Percentiles rank a stretch among this genome's conserved stretches.
phyloP scores from a whole-genome alignment of 1,140 invertebrate genomes.

The Mesaphorura yosii region DNA sequence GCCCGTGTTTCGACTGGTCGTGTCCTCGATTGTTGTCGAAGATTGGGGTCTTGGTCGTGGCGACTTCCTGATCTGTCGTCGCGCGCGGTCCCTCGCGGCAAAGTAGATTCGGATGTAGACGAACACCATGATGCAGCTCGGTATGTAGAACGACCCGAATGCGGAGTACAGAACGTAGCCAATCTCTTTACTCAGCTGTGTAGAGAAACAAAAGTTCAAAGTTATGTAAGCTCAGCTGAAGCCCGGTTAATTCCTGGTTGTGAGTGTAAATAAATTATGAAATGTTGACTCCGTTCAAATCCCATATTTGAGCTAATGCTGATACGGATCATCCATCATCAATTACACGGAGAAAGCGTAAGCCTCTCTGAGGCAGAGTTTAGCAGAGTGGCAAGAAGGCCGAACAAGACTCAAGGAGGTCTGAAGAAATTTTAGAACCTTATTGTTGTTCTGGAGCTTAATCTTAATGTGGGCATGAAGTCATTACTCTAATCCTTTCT shows the following conservation, averaged over 20 bases:
- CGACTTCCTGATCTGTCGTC: conserved; percentile 63
- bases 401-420: conserved; percentile 1
- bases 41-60: conserved; percentile 47
- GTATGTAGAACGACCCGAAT: conserved; percentile 96
- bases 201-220: conserved; percentile 43
- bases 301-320: not conserved
- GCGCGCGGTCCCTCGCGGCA: conserved; percentile 80
- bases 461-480: conserved; percentile 14
- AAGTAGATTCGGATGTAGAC: conserved; percentile 98
- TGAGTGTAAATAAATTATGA: conserved; percentile 12
- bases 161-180: conserved; percentile 97
- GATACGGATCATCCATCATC: conserved; percentile 18
- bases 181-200: conserved; percentile 80
- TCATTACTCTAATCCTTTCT: conserved; percentile 16
- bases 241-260: not conserved
- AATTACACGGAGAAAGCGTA: conserved; percentile 14
- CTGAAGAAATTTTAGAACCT: not conserved
- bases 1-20: conserved; percentile 1
- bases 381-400: too few species aligned
- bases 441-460: conserved; percentile 2
- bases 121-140: conserved; percentile 96
- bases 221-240: too few species aligned
- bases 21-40: conserved; percentile 9
- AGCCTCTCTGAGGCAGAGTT: not conserved
- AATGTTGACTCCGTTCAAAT: not conserved